Evolutionary conservation across 2,888 invertebrate species (phyloP).

Genomic region (Epinotia ramella): DNA sequence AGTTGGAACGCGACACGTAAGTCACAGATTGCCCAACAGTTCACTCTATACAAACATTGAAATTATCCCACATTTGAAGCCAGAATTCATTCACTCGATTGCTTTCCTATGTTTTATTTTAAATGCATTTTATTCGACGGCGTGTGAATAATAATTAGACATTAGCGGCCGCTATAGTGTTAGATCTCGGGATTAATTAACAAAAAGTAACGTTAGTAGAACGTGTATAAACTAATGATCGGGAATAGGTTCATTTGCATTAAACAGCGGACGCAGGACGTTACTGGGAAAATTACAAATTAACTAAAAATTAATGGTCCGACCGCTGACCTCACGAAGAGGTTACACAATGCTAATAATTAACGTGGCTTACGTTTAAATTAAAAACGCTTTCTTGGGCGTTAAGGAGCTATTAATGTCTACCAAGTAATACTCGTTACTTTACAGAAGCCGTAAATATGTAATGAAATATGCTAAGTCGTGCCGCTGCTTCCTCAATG

Average conservation of each 20-base stretch:
- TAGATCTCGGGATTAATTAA: constrained; percentile 79
- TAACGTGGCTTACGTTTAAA: constrained; percentile 58
- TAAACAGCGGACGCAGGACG: constrained; percentile 74
- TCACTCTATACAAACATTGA: constrained; percentile 10
- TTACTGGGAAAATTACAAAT: constrained; percentile 83
- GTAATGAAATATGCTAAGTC: constrained; percentile 2
- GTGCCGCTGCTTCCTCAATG: neutral
- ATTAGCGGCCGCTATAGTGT: constrained; percentile 60
- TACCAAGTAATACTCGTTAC: constrained; percentile 4
- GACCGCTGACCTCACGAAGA: constrained; percentile 49
- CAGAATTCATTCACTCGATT: constrained; percentile 33
- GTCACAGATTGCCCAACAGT: neutral
- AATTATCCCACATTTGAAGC: constrained; percentile 30
- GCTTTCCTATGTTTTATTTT: constrained; percentile 44
- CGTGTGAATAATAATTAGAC: constrained; percentile 72
- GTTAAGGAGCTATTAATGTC: constrained; percentile 33
- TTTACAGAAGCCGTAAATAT: constrained; percentile 19
- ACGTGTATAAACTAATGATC: constrained; percentile 82
- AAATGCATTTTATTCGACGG: constrained; percentile 55
- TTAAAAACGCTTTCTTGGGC: constrained; percentile 48
- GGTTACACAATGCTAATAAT: constrained; percentile 59
- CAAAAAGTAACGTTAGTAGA: constrained; percentile 80
- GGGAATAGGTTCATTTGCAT: constrained; percentile 83
- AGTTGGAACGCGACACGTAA: neutral
- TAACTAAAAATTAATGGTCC: constrained; percentile 74